Evolutionary conservation across 2,888 invertebrate species (phyloP), one percentile per base, ranked within the genome.

Genomic region (Aphidius colemani): DNA sequence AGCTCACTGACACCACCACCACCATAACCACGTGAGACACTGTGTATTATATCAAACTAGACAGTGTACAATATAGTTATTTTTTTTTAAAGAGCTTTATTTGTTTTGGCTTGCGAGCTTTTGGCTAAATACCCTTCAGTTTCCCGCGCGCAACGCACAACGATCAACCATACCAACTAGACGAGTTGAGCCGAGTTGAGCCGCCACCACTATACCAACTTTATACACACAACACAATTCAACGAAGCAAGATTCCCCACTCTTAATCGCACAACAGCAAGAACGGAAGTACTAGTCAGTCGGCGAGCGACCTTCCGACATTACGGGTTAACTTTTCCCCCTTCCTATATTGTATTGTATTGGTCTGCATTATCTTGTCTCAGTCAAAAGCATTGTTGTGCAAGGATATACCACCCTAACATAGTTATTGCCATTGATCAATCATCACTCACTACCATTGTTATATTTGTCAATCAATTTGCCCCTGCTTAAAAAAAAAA

Each of bases 281-380:
- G 76, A 80, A 75, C 82, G 82, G 82, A 82, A 82, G 81, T 82
- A 71, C 77, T 80, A 82, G 81, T 82, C 82, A 82, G 82, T 82
- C 81, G 82, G 80, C 80, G 81, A 82, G 82, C 82, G 82, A 82
- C 82, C 82, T 82, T 82, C 78, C 81, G 79, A 80, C 81, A 78
- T 81, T 75, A 81, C 81, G 81, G 81, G 80, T 80, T 81, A 78
- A 77, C 76, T 75, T 78, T 64, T 70, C 67, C 75, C 78, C 76
- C 75, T 71, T 74, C 74, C 75, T 73, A 74, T 74, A 71, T 71
- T 71, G 69, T 68, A 69, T 69, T 71, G 69, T 70, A 71, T 72
- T 71, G 70, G 68, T 69, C 30, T 30, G 30, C 30, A 2, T 30
- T 5, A 30, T 30, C 30, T 30, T 30, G 30, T 30, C 30, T 30